Evolutionary conservation across 2,888 invertebrate genomes (phyloP).

Genomic region (Spatulosminthurus flaviceps): DNA sequence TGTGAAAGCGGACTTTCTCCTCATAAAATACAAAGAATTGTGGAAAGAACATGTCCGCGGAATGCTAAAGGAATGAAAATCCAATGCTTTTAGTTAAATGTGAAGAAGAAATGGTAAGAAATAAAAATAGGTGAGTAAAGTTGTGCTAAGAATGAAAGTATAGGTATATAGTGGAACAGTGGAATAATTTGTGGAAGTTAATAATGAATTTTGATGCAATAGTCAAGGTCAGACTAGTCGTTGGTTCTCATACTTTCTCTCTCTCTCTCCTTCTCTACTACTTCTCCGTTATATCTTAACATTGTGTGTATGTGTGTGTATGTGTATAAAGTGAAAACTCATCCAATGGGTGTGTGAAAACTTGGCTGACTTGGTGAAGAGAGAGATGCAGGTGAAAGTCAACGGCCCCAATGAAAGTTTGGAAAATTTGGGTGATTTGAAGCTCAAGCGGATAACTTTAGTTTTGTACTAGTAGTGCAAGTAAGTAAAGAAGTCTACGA

Average conservation of each 20-base stretch:
- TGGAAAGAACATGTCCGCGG: too few species aligned
- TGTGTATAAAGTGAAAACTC: constrained; percentile 26
- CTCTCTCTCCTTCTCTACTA: too few species aligned
- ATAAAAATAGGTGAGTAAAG: not conserved
- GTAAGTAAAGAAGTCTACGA: constrained; percentile 49
- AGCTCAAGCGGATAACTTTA: constrained; percentile 56
- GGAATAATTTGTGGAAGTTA: constrained; percentile 26
- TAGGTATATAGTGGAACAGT: not conserved
- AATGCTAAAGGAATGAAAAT: too few species aligned
- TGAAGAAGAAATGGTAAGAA: not conserved
- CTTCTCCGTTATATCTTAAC: too few species aligned
- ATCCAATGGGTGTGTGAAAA: constrained; percentile 43
- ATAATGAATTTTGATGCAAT: constrained; percentile 36
- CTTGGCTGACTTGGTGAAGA: constrained; percentile 30
- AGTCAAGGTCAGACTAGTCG: constrained; percentile 39
- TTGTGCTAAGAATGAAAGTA: not conserved
- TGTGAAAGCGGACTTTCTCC: too few species aligned
- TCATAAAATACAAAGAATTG: too few species aligned
- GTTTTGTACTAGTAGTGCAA: constrained; percentile 53
- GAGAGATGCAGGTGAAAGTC: constrained; percentile 53
- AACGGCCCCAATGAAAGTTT: constrained; percentile 55
- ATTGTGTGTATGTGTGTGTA: constrained; percentile 18
- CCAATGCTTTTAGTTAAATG: not conserved
- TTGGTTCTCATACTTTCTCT: not conserved
- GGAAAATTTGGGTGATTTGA: constrained; percentile 56